These are phyloP conservation scores for Nymphicus hollandicus DNA, from an alignment of 2,113 vertebrate species.

Conservation along the genomic window DNA sequence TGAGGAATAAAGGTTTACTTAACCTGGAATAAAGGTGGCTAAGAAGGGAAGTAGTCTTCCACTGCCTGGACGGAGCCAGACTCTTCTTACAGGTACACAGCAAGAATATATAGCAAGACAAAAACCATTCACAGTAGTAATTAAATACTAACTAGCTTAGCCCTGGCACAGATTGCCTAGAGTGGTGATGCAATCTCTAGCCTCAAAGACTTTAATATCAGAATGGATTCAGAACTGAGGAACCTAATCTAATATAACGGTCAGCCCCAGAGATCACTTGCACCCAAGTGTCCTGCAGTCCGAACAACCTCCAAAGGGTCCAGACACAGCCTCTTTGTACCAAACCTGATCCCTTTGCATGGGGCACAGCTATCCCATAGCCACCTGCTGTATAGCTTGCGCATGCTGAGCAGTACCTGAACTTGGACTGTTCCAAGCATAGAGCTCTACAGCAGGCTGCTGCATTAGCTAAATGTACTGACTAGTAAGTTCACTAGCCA, in stretches of 20 bases:
- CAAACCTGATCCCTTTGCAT: background rate
- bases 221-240: background rate
- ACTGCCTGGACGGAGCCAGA: background rate
- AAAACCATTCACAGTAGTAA: background rate
- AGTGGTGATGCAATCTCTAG: background rate
- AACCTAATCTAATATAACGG: background rate
- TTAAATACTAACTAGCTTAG: background rate
- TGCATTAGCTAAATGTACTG: background rate
- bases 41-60: background rate
- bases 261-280: background rate
- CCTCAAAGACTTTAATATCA: background rate
- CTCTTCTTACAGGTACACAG: background rate
- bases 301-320: background rate
- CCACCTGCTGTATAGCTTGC: background rate
- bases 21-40: background rate
- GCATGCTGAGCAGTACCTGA: background rate
- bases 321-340: background rate
- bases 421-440: background rate
- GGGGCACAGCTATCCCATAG: background rate
- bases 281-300: background rate
- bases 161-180: background rate
- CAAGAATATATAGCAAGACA: background rate
- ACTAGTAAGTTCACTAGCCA: background rate
- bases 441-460: background rate
- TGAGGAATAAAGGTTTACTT: background rate